Evolutionary conservation across 2,888 invertebrate species (phyloP).

Genomic region (Nasonia oneida): DNA sequence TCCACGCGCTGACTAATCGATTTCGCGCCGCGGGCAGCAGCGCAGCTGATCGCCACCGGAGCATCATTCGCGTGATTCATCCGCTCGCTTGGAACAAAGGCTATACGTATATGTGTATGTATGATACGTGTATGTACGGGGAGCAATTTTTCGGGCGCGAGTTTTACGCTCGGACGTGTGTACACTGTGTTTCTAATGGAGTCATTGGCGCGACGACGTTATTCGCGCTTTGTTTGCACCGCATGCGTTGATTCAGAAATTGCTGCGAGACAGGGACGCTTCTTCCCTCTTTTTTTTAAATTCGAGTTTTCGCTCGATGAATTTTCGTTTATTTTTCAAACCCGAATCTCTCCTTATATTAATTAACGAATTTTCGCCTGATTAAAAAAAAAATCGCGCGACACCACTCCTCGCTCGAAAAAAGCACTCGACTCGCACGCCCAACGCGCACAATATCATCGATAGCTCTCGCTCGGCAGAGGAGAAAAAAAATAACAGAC

Average conservation of each 20-base stretch:
- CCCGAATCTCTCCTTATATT: background rate
- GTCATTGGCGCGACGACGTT: slow-evolving; percentile 24
- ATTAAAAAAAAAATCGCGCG: background rate
- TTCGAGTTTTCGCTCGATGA: too few species aligned
- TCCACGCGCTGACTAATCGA: slow-evolving; percentile 56
- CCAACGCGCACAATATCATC: slow-evolving; percentile 5
- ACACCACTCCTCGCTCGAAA: background rate
- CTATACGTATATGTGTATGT: background rate
- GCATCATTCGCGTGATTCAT: slow-evolving; percentile 54
- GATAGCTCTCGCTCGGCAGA: background rate
- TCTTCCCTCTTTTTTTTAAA: background rate
- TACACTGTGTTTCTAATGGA: background rate
- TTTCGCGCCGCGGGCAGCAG: slow-evolving; percentile 47
- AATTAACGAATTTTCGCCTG: background rate
- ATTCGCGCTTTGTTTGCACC: slow-evolving; percentile 19
- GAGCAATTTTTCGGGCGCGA: slow-evolving; percentile 28
- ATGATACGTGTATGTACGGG: too few species aligned
- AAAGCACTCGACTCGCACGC: background rate
- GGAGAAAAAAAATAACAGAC: slow-evolving; percentile 12
- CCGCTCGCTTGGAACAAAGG: slow-evolving; percentile 39
- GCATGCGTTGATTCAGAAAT: background rate
- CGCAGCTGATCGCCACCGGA: slow-evolving; percentile 49
- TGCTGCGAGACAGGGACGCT: background rate
- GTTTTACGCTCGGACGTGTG: background rate
- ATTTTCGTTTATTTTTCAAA: background rate